Evolutionary conservation across 2,113 vertebrate species (phyloP), one percentile per base, ranked within the genome.

Genomic region (Brachyistius frenatus): DNA sequence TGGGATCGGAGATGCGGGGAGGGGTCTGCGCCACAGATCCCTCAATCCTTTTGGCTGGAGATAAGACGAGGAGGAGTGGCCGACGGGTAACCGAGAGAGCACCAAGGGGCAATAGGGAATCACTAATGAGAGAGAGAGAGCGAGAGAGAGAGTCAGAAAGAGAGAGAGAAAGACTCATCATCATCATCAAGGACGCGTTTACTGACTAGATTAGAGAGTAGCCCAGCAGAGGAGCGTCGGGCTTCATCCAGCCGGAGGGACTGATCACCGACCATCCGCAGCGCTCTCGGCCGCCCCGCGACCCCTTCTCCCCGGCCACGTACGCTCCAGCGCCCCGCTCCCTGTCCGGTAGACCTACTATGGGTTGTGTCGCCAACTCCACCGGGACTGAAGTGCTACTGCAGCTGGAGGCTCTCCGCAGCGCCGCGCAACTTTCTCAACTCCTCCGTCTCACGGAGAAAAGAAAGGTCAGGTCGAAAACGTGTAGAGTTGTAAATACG

Each of bases 1-100:
- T 76, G 84, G 56, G 90, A 87, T 82, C 74, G 90, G 87, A 78
- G 91, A 88, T 89, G 91, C 83, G 91, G 95, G 94, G 94, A 94
- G 95, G 94, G 94, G 93, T 94, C 90, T 94, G 85, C 67, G 86
- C 80, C 68, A 86, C 83, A 81, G 91, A 92, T 92, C 93, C 89
- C 86, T 93, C 93, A 89, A 78, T 94, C 89, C 92, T 93, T 93
- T 92, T 92, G 92, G 94, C 93, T 93, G 91, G 89, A 95, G 95
- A 95, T 95, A 95, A 95, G 95, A 94, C 77, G 91, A 92, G 95
- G 94, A 95, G 95, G 94, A 95, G 95, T 94, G 95, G 92, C 95
- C 92, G 92, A 86, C 91, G 91, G 93, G 90, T 87, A 92, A 91
- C 92, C 83, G 89, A 90, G 85, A 87, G 89, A 88, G 92, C 92